Evolutionary conservation across 2,888 invertebrate genomes (phyloP), one percentile per base, ranked within the genome.

Genomic region (Balanococcus diminutus): DNA sequence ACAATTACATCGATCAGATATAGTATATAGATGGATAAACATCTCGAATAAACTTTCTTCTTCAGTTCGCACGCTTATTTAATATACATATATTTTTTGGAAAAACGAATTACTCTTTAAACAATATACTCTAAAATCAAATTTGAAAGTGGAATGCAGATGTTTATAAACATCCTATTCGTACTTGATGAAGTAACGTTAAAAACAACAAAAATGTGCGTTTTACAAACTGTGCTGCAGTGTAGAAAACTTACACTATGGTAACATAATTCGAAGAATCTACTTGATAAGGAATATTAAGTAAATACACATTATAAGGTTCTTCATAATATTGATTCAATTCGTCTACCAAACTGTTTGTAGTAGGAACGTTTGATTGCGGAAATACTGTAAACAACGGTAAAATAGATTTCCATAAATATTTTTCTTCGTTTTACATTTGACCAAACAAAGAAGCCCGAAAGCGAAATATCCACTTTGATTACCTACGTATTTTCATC

Each of bases 251-350:
- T 51, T 51, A 51, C 19, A 51, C 51, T 51, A 67, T 14, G 14
- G 75, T 2, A 32, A 75, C 36, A 75, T 75, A 75, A 75, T 75
- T 75, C 8, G 75, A 75, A n/a, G 75, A 32, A 31, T 75, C 75
- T n/a, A 36, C n/a, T 75, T n/a, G 75, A 75, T 75, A 75, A 75
- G 75, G 75, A n/a, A 75, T 28, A 32, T 36, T 32, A 32, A 75
- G 31, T 75, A 75, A 32, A 75, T 75, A 75, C 6, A 75, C 75
- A 25, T 75, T 32, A 28, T 75, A 14, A 75, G n/a, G 75, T 36
- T 32, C 32, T 75, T 75, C 75, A 9, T 75, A 75, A 32, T 75
- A 75, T 32, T 75, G 75, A 14, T 75, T 75, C 75, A 75, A 16
- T 19, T 75, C 75, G 2, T 75, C 75, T 6, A 28, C 75, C 31